A percentile compares a stretch with the other conserved stretches of the same genome.
phyloP scores from a whole-genome alignment of 2,797 vertebrate species.

The Triplophysa bombifrons region DNA sequence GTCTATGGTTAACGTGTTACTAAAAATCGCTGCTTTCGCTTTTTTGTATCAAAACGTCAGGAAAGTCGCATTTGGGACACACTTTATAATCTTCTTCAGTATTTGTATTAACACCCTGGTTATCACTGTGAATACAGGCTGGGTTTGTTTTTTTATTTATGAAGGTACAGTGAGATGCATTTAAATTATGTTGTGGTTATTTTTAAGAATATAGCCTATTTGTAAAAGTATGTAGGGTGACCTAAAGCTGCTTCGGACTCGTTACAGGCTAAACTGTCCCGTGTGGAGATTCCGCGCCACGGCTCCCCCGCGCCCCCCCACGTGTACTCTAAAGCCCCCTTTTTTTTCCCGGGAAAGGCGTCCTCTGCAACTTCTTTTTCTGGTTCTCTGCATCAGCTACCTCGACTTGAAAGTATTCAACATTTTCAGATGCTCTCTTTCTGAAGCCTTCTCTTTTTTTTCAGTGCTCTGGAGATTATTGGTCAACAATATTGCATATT shows the following conservation, averaged over 20 bases:
- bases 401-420: conserved; percentile 90
- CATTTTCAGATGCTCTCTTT: conserved; percentile 47
- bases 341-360: conserved; percentile 60
- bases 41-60: conserved; percentile 67
- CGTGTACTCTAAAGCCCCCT: conserved; percentile 41
- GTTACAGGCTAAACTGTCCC: conserved; percentile 70
- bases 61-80: conserved; percentile 74
- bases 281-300: conserved; percentile 68
- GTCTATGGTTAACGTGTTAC: conserved; percentile 73
- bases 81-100: conserved; percentile 83
- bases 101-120: conserved; percentile 80
- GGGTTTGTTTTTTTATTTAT: conserved; percentile 77
- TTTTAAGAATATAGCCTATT: conserved; percentile 61
- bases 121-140: conserved; percentile 83
- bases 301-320: background rate
- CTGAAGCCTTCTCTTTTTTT: conserved; percentile 10
- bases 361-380: conserved; percentile 62
- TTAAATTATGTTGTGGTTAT: conserved; percentile 73
- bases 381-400: conserved; percentile 89
- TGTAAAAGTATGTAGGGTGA: conserved; percentile 73
- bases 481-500: background rate
- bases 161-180: conserved; percentile 83
- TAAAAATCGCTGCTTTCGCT: conserved; percentile 79
- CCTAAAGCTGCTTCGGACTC: conserved; percentile 80
- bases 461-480: conserved; percentile 4